Evolutionary conservation across 2,797 vertebrate species (phyloP).

Genomic region (Etheostoma perlongum): DNA sequence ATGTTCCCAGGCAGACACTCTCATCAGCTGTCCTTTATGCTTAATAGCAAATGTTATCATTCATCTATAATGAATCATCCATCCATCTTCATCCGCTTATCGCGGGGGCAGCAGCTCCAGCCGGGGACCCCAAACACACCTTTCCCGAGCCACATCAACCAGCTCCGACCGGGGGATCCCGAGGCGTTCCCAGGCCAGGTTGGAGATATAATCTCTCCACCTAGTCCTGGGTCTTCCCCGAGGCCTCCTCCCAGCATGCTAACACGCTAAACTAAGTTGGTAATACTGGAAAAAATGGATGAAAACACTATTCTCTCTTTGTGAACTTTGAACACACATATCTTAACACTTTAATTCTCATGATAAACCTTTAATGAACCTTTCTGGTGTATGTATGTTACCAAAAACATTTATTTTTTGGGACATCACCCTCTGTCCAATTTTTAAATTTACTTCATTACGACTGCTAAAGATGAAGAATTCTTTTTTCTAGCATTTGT

Average conservation of each 20-base stretch:
- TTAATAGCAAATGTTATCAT: background rate
- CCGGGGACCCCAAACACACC: too few relatives aligned
- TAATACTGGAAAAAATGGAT: background rate
- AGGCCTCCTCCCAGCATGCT: background rate
- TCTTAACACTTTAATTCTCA: background rate
- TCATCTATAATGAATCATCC: too few relatives aligned
- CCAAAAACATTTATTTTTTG: background rate
- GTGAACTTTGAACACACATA: background rate
- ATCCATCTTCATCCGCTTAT: too few relatives aligned
- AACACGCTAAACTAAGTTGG: background rate
- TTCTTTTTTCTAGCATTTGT: background rate
- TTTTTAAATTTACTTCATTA: background rate
- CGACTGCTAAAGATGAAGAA: background rate
- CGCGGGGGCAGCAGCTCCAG: too few relatives aligned
- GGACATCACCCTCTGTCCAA: background rate
- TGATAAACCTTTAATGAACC: background rate
- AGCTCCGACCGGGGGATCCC: too few relatives aligned
- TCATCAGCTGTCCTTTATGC: background rate
- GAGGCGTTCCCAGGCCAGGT: too few relatives aligned
- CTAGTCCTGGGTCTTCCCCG: too few relatives aligned
- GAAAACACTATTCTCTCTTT: background rate
- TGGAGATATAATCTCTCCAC: too few relatives aligned
- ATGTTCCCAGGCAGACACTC: background rate
- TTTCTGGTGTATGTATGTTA: background rate
- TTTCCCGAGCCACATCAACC: too few relatives aligned